phyloP scores from a whole-genome alignment of 2,113 vertebrate genomes.

The Rana temporaria region DNA sequence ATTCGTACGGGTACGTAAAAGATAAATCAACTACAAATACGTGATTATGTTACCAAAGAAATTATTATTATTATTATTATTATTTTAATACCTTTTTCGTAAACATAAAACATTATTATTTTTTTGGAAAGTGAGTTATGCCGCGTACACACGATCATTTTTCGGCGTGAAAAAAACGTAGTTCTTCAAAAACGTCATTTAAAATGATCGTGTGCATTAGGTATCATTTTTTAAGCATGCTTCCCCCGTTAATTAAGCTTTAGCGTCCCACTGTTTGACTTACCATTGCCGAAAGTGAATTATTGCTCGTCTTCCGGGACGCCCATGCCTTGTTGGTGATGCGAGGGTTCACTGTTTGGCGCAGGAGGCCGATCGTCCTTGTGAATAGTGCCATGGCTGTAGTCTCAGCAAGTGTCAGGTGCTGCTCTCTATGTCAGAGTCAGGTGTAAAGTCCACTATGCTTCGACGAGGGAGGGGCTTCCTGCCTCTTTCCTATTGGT shows the following conservation, averaged over 20 bases:
- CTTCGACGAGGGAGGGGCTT: constrained; percentile 21
- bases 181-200: too few relatives aligned
- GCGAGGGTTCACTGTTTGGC: neutral
- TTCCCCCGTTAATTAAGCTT: too few relatives aligned
- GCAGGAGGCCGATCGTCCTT: constrained; percentile 61
- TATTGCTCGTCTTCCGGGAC: constrained; percentile 39
- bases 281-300: constrained; percentile 40
- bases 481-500: constrained; percentile 27
- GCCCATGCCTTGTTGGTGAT: neutral
- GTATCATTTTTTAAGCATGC: too few relatives aligned
- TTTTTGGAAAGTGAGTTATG: too few relatives aligned
- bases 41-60: too few relatives aligned
- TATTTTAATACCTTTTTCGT: too few relatives aligned
- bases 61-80: too few relatives aligned
- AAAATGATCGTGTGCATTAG: too few relatives aligned
- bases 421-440: neutral
- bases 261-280: constrained; percentile 55
- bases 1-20: too few relatives aligned
- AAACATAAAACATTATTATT: too few relatives aligned
- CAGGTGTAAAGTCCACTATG: constrained; percentile 41
- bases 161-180: too few relatives aligned
- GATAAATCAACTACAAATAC: neutral
- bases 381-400: constrained; percentile 63
- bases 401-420: neutral
- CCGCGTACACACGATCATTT: too few relatives aligned